A percentile compares a stretch with the other conserved stretches of the same genome.
Conservation (phyloP, 1,140 invertebrate genomes). For the Drosophila prosaltans region DNA sequence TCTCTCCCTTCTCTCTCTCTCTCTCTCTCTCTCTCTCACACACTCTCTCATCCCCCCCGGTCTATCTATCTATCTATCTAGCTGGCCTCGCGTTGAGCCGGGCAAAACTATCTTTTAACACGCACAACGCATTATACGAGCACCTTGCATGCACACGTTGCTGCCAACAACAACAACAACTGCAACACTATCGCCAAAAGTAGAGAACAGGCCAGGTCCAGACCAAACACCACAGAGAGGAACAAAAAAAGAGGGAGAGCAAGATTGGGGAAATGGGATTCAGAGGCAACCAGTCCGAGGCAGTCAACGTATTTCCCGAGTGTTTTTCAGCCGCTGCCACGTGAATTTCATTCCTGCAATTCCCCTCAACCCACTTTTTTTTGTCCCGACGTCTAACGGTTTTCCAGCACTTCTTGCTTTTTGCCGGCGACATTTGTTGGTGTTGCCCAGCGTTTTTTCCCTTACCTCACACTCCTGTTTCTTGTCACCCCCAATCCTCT, state of each 20-base stretch:
- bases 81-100: slow-evolving; percentile 63
- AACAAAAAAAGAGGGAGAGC: slow-evolving; percentile 7
- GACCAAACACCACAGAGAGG: slow-evolving; percentile 9
- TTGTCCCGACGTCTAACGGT: slow-evolving; percentile 37
- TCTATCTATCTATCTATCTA: slow-evolving; percentile 24
- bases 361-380: slow-evolving; percentile 33
- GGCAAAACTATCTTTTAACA: slow-evolving; percentile 81
- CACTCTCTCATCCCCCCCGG: slow-evolving; percentile 39
- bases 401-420: slow-evolving; percentile 45
- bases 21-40: slow-evolving; percentile 23
- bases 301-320: slow-evolving; percentile 63
- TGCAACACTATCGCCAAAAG: slow-evolving; percentile 19
- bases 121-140: slow-evolving; percentile 81
- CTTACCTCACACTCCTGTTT: slow-evolving; percentile 16
- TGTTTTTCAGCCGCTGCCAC: slow-evolving; percentile 58
- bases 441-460: slow-evolving; percentile 20
- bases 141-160: slow-evolving; percentile 75
- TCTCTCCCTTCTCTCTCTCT: background rate
- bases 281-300: slow-evolving; percentile 7
- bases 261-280: background rate
- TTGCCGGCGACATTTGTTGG: slow-evolving; percentile 74
- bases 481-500: slow-evolving; percentile 11
- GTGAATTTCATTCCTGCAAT: slow-evolving; percentile 66
- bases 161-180: slow-evolving; percentile 18
- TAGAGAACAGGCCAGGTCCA: slow-evolving; percentile 11